Base-by-base conservation (phyloP, 2,113 vertebrate species). In the Blennius ocellaris region DNA sequence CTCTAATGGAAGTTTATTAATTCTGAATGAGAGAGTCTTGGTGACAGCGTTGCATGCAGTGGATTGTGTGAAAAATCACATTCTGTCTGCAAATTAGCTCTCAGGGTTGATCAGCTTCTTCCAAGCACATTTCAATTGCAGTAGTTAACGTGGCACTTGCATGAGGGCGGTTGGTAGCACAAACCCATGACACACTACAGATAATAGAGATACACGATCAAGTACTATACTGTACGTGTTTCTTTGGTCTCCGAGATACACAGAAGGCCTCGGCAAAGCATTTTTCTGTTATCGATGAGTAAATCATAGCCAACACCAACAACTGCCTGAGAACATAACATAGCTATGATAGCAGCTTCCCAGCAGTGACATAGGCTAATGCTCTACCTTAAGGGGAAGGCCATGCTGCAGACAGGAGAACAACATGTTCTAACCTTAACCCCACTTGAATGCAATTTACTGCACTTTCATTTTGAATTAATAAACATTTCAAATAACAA, bases 11-110 rank as follows among this genome's bases (percentile, higher is more conserved):
- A 71, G 63, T 11, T 60, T 37, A 86, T 84, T 68, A 12, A 70
- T 90, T 79, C 76, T n/a, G 49, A 47, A 84, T 84, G 79, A 78
- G 62, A 16, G 61, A 74, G 48, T 72, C 44, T 8, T 16, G 14
- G 12, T 58, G 65, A 69, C 73, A 64, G 52, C 39, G 51, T 57
- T 73, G 53, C 59, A 47, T 16, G 10, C 53, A 40, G 30, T 57
- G 11, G 44, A 45, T 12, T 40, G 11, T 45, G 7, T 15, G 21
- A 55, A 52, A 54, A 53, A 1, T n/a, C 47, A 9, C 11, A 49
- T 53, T 60, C 45, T 58, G 41, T 47, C 3, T 0, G 16, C 44
- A 49, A 66, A 55, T 78, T 43, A 37, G 38, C 15, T n/a, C 3
- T 40, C 45, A 54, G 73, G 8, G 2, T 30, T 7, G 2, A 7